A percentile compares a stretch with the other conserved stretches of the same genome.
Conservation (phyloP, 2,888 invertebrate species). For the Melanotus villosus region DNA sequence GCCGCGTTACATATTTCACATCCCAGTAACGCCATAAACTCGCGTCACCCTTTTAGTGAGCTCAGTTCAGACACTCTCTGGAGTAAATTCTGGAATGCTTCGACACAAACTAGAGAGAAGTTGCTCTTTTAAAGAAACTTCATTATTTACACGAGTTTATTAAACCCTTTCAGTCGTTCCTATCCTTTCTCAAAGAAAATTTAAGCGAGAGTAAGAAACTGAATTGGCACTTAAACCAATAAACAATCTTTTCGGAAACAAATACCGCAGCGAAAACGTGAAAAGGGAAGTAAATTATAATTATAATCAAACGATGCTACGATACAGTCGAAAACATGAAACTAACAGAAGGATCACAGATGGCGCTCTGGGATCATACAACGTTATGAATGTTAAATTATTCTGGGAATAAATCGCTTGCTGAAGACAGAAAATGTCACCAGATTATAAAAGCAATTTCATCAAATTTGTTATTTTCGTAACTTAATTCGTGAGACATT, state of each 20-base stretch:
- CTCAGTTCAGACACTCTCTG: background rate
- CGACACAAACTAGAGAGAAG: background rate
- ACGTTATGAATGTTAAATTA: slow-evolving; percentile 32
- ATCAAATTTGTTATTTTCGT: no score
- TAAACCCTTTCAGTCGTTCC: slow-evolving; percentile 9
- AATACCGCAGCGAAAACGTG: slow-evolving; percentile 3
- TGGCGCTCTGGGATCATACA: slow-evolving; percentile 24
- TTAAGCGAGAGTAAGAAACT: background rate
- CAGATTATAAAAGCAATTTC: no score
- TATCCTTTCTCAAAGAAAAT: background rate
- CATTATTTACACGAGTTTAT: slow-evolving; percentile 27
- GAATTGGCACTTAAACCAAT: slow-evolving; percentile 13
- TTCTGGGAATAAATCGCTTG: slow-evolving; percentile 17
- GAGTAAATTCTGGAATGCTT: slow-evolving; percentile 9
- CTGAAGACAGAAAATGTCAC: background rate
- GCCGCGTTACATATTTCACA: slow-evolving; percentile 29
- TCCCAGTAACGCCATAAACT: slow-evolving; percentile 21
- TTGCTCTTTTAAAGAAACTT: slow-evolving; percentile 25
- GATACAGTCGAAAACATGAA: slow-evolving; percentile 22
- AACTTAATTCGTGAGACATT: no score
- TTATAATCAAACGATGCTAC: slow-evolving; percentile 25
- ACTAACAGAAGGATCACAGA: slow-evolving; percentile 23
- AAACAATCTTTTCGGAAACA: slow-evolving; percentile 29
- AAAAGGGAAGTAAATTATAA: slow-evolving; percentile 31
- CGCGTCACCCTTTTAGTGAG: slow-evolving; percentile 7